Percentiles rank a stretch among this genome's conserved stretches.
phyloP scores from a whole-genome alignment of 2,113 vertebrate genomes.

The Lonchura striata region DNA sequence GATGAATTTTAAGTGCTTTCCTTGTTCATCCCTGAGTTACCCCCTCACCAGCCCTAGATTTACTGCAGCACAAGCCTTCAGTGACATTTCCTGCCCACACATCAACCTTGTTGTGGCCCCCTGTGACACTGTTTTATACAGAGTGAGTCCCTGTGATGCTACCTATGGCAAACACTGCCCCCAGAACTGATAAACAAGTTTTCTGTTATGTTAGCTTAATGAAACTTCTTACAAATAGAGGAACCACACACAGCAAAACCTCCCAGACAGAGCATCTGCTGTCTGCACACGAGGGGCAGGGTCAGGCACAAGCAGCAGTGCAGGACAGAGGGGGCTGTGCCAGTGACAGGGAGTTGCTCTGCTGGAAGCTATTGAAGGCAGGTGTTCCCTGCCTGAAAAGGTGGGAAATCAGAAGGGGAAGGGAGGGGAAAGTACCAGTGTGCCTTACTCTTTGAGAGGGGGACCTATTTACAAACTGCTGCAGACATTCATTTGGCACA shows the following conservation, averaged over 20 bases:
- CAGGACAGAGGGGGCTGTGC: neutral
- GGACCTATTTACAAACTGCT: neutral
- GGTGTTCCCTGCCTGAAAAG: neutral
- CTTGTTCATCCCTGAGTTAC: neutral
- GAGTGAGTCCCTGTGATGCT: neutral
- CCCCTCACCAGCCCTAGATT: neutral
- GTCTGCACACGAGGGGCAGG: neutral
- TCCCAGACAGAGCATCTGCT: slow-evolving; percentile 23
- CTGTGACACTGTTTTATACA: neutral
- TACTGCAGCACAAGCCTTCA: neutral
- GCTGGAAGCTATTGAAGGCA: neutral
- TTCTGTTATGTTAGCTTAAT: neutral
- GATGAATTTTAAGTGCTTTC: neutral
- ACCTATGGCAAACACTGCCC: neutral
- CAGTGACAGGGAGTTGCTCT: neutral
- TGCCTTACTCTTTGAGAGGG: neutral
- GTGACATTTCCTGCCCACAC: neutral
- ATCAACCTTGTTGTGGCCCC: neutral
- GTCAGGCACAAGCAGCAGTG: neutral
- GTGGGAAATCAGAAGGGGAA: neutral
- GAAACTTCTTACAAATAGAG: neutral
- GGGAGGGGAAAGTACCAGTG: neutral
- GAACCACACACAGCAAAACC: neutral
- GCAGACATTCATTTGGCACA: neutral
- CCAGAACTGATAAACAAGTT: neutral